Conservation (phyloP, 2,113 vertebrate species). For the Taxidea taxus region DNA sequence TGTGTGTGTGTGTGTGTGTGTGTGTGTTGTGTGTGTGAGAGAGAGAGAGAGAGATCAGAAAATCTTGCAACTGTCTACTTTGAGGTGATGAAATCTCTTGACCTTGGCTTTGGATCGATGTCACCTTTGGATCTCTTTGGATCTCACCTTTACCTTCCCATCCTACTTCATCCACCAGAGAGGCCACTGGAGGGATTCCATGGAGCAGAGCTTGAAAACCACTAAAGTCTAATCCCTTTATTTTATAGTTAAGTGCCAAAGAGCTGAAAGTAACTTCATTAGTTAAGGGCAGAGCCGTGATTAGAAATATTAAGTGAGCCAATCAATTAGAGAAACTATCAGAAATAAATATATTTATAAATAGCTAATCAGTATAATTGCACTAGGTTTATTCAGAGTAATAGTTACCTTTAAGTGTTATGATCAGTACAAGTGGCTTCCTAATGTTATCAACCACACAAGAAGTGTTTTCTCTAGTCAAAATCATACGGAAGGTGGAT, state of each 20-base stretch:
- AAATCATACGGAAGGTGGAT: background rate
- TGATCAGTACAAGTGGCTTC: background rate
- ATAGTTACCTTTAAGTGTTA: background rate
- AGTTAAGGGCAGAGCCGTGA: background rate
- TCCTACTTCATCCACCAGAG: background rate
- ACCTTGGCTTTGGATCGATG: background rate
- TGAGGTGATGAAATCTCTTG: background rate
- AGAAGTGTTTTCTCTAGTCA: background rate
- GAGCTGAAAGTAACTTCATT: background rate
- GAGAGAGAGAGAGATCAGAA: background rate
- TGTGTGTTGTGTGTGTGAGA: no score
- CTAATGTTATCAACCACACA: background rate
- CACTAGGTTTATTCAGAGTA: background rate
- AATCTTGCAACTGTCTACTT: background rate
- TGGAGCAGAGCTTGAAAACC: background rate
- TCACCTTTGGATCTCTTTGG: no score
- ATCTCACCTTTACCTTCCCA: background rate
- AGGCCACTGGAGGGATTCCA: background rate
- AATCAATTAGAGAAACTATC: background rate
- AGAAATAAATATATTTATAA: constrained; percentile 16
- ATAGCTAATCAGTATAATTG: background rate
- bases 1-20: background rate
- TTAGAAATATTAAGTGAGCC: constrained; percentile 16
- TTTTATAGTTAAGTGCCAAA: background rate
- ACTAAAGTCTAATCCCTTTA: background rate